phyloP scores from a whole-genome alignment of 2,888 invertebrate species.

The Steromphala cineraria region DNA sequence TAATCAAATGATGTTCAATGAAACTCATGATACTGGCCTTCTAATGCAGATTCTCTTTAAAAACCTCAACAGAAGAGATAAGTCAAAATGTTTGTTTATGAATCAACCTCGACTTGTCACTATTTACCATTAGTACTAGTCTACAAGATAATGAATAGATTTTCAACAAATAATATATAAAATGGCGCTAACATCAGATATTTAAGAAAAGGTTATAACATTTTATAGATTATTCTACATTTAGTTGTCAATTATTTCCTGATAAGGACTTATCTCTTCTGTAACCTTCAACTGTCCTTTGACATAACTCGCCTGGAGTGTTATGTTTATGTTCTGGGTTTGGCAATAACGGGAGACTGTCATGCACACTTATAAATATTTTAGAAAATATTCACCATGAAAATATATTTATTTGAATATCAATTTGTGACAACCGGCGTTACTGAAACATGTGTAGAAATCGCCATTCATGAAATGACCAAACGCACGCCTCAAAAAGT shows the following conservation, averaged over 20 bases:
- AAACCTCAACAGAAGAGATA: no score
- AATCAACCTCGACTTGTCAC: neutral
- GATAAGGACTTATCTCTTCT: neutral
- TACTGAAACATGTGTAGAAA: neutral
- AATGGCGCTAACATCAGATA: no score
- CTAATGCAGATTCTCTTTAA: neutral
- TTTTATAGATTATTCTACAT: no score
- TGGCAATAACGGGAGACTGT: neutral
- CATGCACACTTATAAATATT: no score
- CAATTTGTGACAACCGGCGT: no score
- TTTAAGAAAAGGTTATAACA: no score
- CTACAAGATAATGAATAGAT: neutral
- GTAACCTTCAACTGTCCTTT: constrained; percentile 34
- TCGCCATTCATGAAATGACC: neutral
- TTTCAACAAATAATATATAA: no score
- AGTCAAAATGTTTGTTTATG: neutral
- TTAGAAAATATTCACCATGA: no score
- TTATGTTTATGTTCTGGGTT: neutral
- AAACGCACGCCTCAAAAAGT: neutral
- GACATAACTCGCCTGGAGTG: neutral
- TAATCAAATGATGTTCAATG: no score
- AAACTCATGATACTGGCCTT: neutral
- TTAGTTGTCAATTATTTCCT: no score
- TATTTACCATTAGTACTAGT: neutral
- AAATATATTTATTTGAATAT: no score